Base-by-base conservation (phyloP, 2,113 vertebrate genomes). In the Catagonus wagneri region DNA sequence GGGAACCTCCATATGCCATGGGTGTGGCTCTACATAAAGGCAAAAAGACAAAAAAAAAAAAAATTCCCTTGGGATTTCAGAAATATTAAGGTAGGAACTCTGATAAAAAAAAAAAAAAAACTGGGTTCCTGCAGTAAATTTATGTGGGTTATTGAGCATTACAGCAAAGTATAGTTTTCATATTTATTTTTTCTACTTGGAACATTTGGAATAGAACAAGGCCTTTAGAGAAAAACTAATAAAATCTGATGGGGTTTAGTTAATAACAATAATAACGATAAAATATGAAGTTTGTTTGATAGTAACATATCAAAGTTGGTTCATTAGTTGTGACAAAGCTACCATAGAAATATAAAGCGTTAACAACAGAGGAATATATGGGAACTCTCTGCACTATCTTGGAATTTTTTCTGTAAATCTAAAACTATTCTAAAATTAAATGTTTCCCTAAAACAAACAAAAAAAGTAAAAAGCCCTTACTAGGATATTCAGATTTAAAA, bases 351-450 rank as follows among this genome's bases (percentile, higher is more conserved):
- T 11, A 6, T 34, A 72, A 65, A 15, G 66, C 81, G 3, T 52
- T 96, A 79, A 83, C 27, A 75, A 95, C 13, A 74, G 52, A 74
- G 10, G 34, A 5, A 19, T 34, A 34, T 32, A 52, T 4, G 12
- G 13, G 3, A 69, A 90, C 4, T 83, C n/a, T 16, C 22, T 72
- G 52, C 56, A 88, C 7, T 79, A 32, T 56, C 39, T 87, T 83
- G 72, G 50, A 14, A 60, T 63, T 4, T 36, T 12, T 50, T 44
- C 25, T 54, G 16, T 68, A 61, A 83, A 93, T 80, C 5, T 68
- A 71, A 95, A 87, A 84, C 92, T 63, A 52, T 76, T 74, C 16
- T 65, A 58, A 69, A 96, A 75, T 63, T 69, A 94, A 84, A 84
- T 29, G 54, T 44, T 71, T 84, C 39, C 80, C 76, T 88, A 89